Base-by-base conservation (phyloP, 1,140 invertebrate species). In the Dysdera silvatica region DNA sequence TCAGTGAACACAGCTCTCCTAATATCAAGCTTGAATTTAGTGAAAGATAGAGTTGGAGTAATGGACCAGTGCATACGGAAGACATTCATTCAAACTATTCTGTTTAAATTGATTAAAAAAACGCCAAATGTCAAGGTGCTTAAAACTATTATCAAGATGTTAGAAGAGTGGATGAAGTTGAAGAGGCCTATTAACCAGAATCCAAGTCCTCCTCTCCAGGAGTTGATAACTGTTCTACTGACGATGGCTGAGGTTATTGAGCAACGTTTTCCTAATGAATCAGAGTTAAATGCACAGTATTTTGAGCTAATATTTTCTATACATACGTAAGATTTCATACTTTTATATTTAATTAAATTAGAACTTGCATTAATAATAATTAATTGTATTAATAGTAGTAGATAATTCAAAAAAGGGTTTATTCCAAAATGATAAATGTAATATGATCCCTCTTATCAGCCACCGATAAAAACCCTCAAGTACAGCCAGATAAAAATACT, bases 51-150 rank as follows among this genome's bases (percentile, higher is more conserved):
- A 24, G 89, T 97, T 0, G 89, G 87, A 0, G 88, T 94, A 0
- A 95, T 98, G 92, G 86, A 86, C 26, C 85, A 85, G 1, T 94
- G 98, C 60, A 96, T 95, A 80, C 81, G 93, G n/a, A 96, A 97
- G 75, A 84, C 86, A 0, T 98, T 97, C 70, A 95, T 98, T 67
- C 91, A 91, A 0, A 84, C 84, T 0, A 92, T 98, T 53, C 79
- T 98, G 0, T 89, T 95, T 0, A 87, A 87, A 29, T 77, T 98
- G 0, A 96, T 98, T 47, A 94, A 97, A 75, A 95, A 95, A 74
- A 93, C 91, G 1, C 82, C 84, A 24, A 94, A 98, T 73, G 83
- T 87, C 0, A 97, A 96, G 74, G 85, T 91, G 14, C 87, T 96
- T 83, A 93, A 94, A 74, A 88, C 91, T 0, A 94, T 97, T 29